A percentile compares a stretch with the other conserved stretches of the same genome.
phyloP scores from a whole-genome alignment of 2,113 vertebrate species.

The Platycercus adscitus region DNA sequence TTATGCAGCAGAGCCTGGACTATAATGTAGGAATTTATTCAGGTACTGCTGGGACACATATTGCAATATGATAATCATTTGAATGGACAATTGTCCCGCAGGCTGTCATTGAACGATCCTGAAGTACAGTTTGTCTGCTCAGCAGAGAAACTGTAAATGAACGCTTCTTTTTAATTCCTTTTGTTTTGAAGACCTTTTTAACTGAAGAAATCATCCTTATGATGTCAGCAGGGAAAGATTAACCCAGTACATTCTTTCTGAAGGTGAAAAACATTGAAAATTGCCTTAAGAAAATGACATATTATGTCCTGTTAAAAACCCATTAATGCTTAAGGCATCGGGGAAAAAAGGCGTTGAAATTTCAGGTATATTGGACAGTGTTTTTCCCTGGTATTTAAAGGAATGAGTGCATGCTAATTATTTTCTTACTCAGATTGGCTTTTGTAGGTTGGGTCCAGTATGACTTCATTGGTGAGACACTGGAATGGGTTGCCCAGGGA shows the following conservation, averaged over 20 bases:
- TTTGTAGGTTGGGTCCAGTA: not conserved
- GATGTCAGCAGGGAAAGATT: constrained; percentile 29
- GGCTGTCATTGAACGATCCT: not conserved
- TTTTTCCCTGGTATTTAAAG: not conserved
- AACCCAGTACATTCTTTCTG: not conserved
- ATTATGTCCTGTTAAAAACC: constrained; percentile 6
- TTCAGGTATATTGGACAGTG: not conserved
- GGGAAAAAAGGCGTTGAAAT: not conserved
- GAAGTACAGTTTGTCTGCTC: not conserved
- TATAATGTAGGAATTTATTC: not conserved
- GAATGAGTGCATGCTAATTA: not conserved
- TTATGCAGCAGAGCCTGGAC: not conserved
- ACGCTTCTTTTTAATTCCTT: not conserved
- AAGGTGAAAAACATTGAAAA: constrained; percentile 43
- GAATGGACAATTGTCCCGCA: constrained; percentile 17
- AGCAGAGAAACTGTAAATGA: constrained; percentile 13
- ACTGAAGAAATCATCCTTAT: constrained; percentile 8
- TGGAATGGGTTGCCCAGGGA: too few relatives aligned
- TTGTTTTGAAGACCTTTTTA: constrained; percentile 25
- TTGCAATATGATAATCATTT: not conserved
- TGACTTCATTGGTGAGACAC: not conserved
- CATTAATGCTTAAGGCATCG: not conserved
- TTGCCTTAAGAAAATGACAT: constrained; percentile 41
- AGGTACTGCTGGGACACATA: not conserved
- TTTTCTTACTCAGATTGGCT: not conserved